These are phyloP conservation scores for Incurvaria masculella DNA, from an alignment of 2,888 invertebrate genomes.

Conservation along the genomic window DNA sequence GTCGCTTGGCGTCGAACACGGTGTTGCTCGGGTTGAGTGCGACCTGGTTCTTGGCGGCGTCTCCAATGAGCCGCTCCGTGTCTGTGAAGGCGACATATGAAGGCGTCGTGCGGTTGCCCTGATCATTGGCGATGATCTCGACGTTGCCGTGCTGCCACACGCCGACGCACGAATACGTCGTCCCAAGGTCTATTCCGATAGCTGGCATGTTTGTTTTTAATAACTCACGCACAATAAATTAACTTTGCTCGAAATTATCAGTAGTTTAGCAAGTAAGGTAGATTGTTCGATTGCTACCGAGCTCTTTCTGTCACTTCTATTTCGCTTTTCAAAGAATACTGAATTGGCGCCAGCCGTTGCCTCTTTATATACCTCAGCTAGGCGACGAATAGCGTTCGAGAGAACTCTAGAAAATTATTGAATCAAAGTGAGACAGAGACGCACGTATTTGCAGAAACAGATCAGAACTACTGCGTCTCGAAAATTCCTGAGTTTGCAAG, in stretches of 20 bases:
- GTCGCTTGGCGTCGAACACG: conserved; percentile 71
- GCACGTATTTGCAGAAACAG: too few relatives aligned
- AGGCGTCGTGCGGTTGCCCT: conserved; percentile 70
- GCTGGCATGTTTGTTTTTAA: conserved; percentile 39
- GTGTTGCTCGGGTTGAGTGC: conserved; percentile 73
- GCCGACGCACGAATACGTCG: conserved; percentile 56
- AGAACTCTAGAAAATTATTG: too few relatives aligned
- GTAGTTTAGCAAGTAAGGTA: conserved; percentile 4
- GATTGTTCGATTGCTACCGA: not conserved
- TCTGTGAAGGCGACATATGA: conserved; percentile 73
- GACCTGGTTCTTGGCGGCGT: conserved; percentile 69
- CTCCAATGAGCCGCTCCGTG: conserved; percentile 65
- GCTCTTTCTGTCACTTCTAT: conserved; percentile 23
- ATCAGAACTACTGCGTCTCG: too few relatives aligned
- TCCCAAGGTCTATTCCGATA: conserved; percentile 55
- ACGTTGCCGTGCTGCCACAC: conserved; percentile 65
- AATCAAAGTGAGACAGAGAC: too few relatives aligned
- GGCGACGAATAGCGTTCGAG: conserved; percentile 21
- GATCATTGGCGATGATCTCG: conserved; percentile 67
- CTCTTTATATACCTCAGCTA: conserved; percentile 33
- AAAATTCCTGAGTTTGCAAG: too few relatives aligned
- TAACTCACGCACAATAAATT: conserved; percentile 3
- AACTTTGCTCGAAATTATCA: conserved; percentile 9
- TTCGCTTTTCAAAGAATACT: conserved; percentile 37
- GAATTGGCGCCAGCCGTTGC: conserved; percentile 27